Conservation (phyloP, 2,797 vertebrate species). For the Prionace glauca region DNA sequence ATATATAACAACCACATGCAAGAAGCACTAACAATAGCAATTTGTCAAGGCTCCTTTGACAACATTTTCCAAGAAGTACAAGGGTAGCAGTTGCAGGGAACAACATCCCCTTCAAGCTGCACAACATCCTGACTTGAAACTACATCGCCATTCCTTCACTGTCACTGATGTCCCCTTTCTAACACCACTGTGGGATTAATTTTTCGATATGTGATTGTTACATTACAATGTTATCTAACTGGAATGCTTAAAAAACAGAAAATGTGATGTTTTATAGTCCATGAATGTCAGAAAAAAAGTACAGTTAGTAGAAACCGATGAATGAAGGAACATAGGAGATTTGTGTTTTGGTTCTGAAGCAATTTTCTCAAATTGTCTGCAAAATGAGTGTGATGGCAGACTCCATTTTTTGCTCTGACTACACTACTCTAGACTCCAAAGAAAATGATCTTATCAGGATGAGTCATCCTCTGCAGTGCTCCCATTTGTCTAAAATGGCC, state of each 20-base stretch:
- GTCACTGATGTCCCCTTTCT: too few species aligned
- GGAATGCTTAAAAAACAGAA: background rate
- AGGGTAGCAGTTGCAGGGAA: too few species aligned
- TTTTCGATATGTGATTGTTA: background rate
- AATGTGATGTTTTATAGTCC: background rate
- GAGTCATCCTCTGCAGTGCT: conserved; percentile 30
- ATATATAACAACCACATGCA: too few species aligned
- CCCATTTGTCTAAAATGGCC: conserved; percentile 36
- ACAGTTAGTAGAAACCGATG: background rate
- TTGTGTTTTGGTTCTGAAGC: conserved; percentile 43
- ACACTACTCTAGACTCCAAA: conserved; percentile 40
- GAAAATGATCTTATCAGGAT: conserved; percentile 37
- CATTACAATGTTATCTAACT: background rate
- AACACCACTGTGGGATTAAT: too few species aligned
- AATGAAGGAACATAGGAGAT: conserved; percentile 40
- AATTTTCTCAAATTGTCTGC: conserved; percentile 41
- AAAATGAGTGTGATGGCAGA: conserved; percentile 43
- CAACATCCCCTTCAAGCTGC: too few species aligned
- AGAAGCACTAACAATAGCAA: too few species aligned
- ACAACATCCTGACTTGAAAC: too few species aligned
- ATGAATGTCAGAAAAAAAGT: background rate
- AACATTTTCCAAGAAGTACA: too few species aligned
- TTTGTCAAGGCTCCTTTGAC: too few species aligned
- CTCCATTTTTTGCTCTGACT: conserved; percentile 45
- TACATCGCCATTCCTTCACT: too few species aligned